These are phyloP conservation scores for Phaetusa simplex DNA, from an alignment of 2,113 vertebrate species.

Conservation along the genomic window DNA sequence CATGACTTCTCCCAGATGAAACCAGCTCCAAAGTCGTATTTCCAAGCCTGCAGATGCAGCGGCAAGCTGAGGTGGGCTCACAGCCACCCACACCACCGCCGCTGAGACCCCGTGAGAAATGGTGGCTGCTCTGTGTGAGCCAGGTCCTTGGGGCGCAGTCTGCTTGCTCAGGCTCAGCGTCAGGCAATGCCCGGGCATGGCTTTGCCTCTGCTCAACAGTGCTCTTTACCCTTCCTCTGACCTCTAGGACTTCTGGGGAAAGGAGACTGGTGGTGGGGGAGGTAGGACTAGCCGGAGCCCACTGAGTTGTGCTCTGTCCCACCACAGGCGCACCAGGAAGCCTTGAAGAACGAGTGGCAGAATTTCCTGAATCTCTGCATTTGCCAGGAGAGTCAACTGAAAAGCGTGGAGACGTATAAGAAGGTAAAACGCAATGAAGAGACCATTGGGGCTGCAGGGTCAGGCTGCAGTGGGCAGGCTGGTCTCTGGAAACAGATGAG, in stretches of 20 bases:
- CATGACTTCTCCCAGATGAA: neutral
- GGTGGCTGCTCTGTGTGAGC: neutral
- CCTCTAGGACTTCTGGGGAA: neutral
- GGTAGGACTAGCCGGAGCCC: neutral
- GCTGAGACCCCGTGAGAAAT: neutral
- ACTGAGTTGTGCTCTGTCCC: neutral
- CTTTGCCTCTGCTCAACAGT: neutral
- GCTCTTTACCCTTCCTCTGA: neutral
- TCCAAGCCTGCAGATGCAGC: neutral
- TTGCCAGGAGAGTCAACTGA: slow-evolving; percentile 92
- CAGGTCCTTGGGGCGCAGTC: neutral
- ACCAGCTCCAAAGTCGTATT: neutral
- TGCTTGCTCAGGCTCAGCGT: neutral
- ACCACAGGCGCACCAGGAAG: slow-evolving; percentile 86
- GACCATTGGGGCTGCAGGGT: neutral
- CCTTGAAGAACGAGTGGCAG: slow-evolving; percentile 90
- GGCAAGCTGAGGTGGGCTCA: neutral
- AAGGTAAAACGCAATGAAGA: slow-evolving; percentile 71
- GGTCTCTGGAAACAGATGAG: neutral
- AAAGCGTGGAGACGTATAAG: slow-evolving; percentile 85
- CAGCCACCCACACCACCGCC: neutral
- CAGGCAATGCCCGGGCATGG: neutral
- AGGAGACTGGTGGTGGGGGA: neutral
- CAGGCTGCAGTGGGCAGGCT: neutral
- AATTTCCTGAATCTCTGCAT: slow-evolving; percentile 96